Evolutionary conservation across 2,888 invertebrate species (phyloP).

Genomic region (Mimumesa dahlbomi): DNA sequence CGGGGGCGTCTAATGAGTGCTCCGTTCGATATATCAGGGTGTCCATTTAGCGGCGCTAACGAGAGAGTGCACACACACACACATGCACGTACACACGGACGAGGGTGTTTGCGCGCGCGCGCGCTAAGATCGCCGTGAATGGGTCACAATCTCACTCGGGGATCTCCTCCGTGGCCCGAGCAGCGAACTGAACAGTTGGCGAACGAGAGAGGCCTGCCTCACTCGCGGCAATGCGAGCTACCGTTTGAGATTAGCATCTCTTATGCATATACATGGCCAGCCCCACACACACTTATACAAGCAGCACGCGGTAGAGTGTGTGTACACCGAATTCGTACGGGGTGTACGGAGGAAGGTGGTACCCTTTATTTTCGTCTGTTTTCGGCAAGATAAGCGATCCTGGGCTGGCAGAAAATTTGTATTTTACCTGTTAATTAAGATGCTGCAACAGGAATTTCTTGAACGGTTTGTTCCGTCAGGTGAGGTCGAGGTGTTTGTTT

Average conservation of each 20-base stretch:
- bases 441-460: no score
- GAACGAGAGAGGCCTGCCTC: constrained; percentile 63
- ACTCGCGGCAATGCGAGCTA: constrained; percentile 74
- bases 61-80: no score
- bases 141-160: constrained; percentile 69
- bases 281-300: constrained; percentile 45
- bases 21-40: constrained; percentile 61
- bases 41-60: constrained; percentile 73
- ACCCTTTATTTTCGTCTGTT: constrained; percentile 19
- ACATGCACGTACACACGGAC: no score
- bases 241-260: constrained; percentile 77
- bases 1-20: constrained; percentile 56
- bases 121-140: constrained; percentile 62
- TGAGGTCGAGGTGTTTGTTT: no score
- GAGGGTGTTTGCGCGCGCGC: constrained; percentile 49
- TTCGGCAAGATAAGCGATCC: no score
- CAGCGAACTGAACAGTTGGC: constrained; percentile 59
- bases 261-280: constrained; percentile 65
- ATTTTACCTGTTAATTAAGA: no score
- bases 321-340: constrained; percentile 32
- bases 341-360: background rate
- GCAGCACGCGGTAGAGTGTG: no score
- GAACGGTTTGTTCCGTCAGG: no score
- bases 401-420: no score
- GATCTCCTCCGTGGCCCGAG: constrained; percentile 67